These are phyloP conservation scores for Mamestra brassicae DNA, from an alignment of 2,888 invertebrate species.

Conservation along the genomic window DNA sequence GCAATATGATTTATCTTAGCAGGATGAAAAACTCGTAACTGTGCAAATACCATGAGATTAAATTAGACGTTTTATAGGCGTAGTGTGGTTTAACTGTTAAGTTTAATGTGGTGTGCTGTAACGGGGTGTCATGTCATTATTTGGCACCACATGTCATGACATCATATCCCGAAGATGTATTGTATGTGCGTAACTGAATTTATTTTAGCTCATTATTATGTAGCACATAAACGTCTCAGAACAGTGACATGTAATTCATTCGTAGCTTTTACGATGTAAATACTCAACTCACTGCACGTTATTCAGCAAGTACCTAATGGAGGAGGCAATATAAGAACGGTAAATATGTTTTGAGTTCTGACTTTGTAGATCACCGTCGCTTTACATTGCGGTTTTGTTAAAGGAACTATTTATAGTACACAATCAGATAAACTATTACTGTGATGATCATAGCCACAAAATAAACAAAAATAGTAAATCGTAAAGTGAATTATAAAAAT, in stretches of 20 bases:
- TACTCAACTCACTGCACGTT: neutral
- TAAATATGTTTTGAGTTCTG: neutral
- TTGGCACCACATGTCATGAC: slow-evolving; percentile 53
- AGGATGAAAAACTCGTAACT: neutral
- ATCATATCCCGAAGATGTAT: slow-evolving; percentile 31
- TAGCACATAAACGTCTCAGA: neutral
- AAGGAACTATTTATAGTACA: neutral
- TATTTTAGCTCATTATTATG: slow-evolving; percentile 53
- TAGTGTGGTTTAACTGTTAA: slow-evolving; percentile 39
- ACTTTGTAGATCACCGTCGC: neutral
- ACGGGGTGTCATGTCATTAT: slow-evolving; percentile 35
- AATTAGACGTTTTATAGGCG: slow-evolving; percentile 50
- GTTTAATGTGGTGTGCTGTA: slow-evolving; percentile 38
- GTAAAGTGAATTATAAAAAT: neutral
- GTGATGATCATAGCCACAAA: neutral
- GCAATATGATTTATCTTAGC: too few species aligned
- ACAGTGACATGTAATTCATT: slow-evolving; percentile 4
- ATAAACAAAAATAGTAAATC: neutral
- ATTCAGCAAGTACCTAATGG: neutral
- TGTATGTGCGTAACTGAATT: slow-evolving; percentile 1
- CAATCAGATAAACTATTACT: neutral
- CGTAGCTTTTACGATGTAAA: neutral
- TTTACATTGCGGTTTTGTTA: neutral
- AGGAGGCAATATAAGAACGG: neutral
- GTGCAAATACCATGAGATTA: slow-evolving; percentile 25